Percentiles rank a stretch among this genome's conserved stretches.
Conservation (phyloP, 2,113 vertebrate genomes). For the Carettochelys insculpta region DNA sequence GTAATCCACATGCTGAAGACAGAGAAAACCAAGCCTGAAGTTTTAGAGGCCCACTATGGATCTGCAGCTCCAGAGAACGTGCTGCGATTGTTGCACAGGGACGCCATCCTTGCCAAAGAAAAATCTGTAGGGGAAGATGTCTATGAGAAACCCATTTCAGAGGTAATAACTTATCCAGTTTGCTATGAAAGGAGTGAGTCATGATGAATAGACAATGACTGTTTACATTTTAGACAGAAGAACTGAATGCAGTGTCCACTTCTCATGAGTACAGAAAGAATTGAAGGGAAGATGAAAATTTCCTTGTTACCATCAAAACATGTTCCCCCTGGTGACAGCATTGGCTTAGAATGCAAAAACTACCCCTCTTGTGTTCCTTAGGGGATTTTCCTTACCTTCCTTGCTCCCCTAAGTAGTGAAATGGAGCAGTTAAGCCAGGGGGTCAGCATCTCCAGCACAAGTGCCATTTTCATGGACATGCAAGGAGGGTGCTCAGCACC, state of each 20-base stretch:
- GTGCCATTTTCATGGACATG: too few species aligned
- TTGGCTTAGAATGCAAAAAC: not conserved
- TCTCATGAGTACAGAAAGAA: not conserved
- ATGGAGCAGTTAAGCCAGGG: not conserved
- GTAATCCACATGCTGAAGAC: slow-evolving; percentile 92
- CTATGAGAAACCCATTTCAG: slow-evolving; percentile 92
- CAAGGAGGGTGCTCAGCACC: too few species aligned
- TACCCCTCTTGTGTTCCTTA: not conserved
- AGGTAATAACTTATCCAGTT: slow-evolving; percentile 78
- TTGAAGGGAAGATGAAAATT: not conserved
- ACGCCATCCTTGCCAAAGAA: slow-evolving; percentile 79
- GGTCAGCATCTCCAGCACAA: too few species aligned
- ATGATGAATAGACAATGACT: not conserved
- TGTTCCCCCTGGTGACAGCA: not conserved
- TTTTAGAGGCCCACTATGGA: slow-evolving; percentile 92
- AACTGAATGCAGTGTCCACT: not conserved
- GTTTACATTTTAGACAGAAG: not conserved
- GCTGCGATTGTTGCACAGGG: slow-evolving; percentile 90
- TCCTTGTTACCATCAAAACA: not conserved
- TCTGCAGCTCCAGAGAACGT: slow-evolving; percentile 83
- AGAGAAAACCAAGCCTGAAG: slow-evolving; percentile 84
- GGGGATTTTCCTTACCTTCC: not conserved
- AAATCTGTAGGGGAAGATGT: slow-evolving; percentile 83
- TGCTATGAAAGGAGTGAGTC: not conserved
- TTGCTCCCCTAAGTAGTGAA: not conserved